phyloP scores from a whole-genome alignment of 2,888 invertebrate species.

The Athalia rosae region DNA sequence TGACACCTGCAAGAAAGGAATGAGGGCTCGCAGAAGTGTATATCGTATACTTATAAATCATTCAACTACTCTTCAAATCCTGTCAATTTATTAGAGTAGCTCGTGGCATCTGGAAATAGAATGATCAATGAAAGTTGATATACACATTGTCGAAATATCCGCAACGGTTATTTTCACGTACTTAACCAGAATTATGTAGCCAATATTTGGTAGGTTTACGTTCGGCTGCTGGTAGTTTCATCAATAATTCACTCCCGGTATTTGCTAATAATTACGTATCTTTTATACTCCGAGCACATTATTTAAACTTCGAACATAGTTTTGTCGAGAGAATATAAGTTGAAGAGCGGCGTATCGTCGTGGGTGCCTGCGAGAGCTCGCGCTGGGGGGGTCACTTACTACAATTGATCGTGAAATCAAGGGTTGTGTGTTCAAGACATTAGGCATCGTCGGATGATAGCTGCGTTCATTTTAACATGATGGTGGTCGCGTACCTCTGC shows the following conservation, averaged over 20 bases:
- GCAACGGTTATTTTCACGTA: background rate
- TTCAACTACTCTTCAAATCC: constrained; percentile 35
- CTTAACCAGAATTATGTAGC: background rate
- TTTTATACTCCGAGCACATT: background rate
- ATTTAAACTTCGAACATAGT: background rate
- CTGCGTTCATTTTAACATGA: constrained; percentile 61
- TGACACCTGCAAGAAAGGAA: constrained; percentile 7
- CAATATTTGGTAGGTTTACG: too few relatives aligned
- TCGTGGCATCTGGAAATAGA: constrained; percentile 29
- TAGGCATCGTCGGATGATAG: constrained; percentile 66
- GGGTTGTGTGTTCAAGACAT: constrained; percentile 53
- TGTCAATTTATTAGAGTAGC: constrained; percentile 42
- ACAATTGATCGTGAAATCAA: constrained; percentile 61
- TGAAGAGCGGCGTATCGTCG: background rate
- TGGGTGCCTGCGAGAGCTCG: constrained; percentile 8
- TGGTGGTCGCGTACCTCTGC: constrained; percentile 33
- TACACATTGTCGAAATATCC: constrained; percentile 12
- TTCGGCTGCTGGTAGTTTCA: too few relatives aligned
- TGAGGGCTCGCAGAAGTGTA: background rate
- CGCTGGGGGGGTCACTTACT: constrained; percentile 31
- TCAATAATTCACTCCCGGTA: background rate
- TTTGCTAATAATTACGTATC: background rate
- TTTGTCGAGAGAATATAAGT: background rate
- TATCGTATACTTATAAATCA: constrained; percentile 33
- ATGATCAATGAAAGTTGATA: constrained; percentile 33